Percentiles rank a stretch among this genome's conserved stretches.
These are phyloP conservation scores for Leucozona laternaria DNA, from an alignment of 2,888 invertebrate species.

Conservation along the genomic window DNA sequence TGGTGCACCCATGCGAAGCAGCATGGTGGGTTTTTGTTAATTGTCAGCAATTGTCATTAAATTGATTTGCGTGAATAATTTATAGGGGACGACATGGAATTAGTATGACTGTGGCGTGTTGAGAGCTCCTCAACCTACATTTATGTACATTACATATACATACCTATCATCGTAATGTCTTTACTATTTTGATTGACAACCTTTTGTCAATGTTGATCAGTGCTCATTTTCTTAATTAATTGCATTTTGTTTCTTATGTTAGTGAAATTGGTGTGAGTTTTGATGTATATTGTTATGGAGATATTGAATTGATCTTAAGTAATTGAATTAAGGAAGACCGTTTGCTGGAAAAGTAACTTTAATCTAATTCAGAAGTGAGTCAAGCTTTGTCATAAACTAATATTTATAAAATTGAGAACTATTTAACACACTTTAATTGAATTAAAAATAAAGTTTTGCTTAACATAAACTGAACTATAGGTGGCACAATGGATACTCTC, in stretches of 20 bases:
- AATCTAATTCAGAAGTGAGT: neutral
- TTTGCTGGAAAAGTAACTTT: neutral
- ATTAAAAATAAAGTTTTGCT: no score
- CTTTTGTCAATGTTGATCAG: slow-evolving; percentile 37
- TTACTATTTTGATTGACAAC: slow-evolving; percentile 39
- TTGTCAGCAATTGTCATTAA: slow-evolving; percentile 73
- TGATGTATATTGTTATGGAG: slow-evolving; percentile 1
- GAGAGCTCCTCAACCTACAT: neutral
- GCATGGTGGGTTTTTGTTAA: slow-evolving; percentile 55
- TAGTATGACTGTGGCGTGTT: neutral
- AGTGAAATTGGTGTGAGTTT: neutral
- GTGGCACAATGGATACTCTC: no score
- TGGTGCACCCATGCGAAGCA: slow-evolving; percentile 27
- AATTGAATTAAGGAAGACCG: slow-evolving; percentile 19
- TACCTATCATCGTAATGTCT: slow-evolving; percentile 17
- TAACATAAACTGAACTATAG: no score
- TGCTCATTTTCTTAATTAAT: slow-evolving; percentile 57
- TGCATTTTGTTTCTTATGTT: slow-evolving; percentile 40
- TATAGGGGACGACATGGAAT: neutral
- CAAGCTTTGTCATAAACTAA: neutral
- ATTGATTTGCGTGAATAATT: slow-evolving; percentile 70
- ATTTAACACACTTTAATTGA: no score
- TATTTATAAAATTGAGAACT: no score
- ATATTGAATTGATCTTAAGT: slow-evolving; percentile 14
- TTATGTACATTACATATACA: neutral